Percentiles rank a stretch among this genome's conserved stretches.
Conservation (phyloP, 1,140 invertebrate genomes). For the Eriocheir sinensis region DNA sequence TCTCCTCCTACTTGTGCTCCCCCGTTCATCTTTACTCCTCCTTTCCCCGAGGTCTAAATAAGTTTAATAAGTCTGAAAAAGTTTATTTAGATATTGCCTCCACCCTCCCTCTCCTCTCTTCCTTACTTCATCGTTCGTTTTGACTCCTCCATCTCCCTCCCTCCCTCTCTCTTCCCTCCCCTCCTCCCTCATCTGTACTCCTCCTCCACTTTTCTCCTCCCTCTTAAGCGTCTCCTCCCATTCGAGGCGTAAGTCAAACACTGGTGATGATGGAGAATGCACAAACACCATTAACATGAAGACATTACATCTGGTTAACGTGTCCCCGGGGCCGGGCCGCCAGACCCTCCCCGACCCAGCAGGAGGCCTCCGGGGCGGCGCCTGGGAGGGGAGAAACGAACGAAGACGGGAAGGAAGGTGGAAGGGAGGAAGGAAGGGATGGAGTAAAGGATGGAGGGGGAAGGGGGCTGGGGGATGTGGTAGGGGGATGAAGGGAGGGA, state of each 20-base stretch:
- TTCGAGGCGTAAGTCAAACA: not conserved
- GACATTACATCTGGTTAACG: constrained; percentile 16
- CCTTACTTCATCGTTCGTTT: no score
- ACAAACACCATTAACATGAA: constrained; percentile 26
- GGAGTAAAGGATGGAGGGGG: not conserved
- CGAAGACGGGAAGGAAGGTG: not conserved
- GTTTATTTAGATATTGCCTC: no score
- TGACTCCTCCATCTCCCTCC: no score
- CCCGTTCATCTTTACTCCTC: no score
- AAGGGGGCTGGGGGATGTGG: not conserved
- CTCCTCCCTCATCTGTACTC: not conserved
- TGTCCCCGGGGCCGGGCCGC: not conserved
- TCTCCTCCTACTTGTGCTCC: not conserved
- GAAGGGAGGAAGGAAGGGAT: not conserved
- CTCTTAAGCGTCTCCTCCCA: not conserved
- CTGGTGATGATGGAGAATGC: not conserved
- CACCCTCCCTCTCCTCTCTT: no score
- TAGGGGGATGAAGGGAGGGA: not conserved
- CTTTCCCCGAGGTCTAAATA: no score
- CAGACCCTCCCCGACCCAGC: not conserved
- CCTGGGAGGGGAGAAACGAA: not conserved
- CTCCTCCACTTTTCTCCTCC: not conserved
- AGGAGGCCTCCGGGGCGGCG: not conserved
- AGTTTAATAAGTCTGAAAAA: no score
- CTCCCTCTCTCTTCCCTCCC: not conserved